A percentile compares a stretch with the other conserved stretches of the same genome.
Conservation (phyloP, 2,888 invertebrate genomes). For the Dorcus parallelipipedus region DNA sequence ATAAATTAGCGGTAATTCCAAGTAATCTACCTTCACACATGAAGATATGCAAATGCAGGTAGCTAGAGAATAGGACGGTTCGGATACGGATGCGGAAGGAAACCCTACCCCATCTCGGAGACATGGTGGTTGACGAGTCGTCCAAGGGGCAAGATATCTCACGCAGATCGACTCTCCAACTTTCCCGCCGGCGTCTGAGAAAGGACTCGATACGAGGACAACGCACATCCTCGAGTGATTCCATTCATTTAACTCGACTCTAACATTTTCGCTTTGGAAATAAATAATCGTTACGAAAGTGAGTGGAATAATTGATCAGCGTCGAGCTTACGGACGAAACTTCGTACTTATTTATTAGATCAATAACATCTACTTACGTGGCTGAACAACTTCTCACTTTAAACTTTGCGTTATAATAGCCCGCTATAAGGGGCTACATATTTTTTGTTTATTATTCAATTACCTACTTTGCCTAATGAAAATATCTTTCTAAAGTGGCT, state of each 20-base stretch:
- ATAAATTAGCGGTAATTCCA: conserved; percentile 14
- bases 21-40: conserved; percentile 25
- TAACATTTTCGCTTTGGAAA: not conserved
- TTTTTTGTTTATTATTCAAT: too few species aligned
- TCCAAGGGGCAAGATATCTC: conserved; percentile 39
- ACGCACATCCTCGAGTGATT: not conserved
- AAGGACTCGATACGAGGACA: not conserved
- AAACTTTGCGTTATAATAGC: conserved; percentile 5
- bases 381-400: conserved; percentile 16
- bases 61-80: too few species aligned
- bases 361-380: conserved; percentile 17
- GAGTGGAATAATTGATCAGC: not conserved
- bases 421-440: too few species aligned
- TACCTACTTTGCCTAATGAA: too few species aligned
- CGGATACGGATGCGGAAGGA: conserved; percentile 23
- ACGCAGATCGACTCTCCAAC: conserved; percentile 38
- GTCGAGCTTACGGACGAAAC: not conserved
- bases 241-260: not conserved
- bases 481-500: too few species aligned
- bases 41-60: conserved; percentile 33
- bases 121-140: conserved; percentile 42
- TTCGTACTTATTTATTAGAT: conserved; percentile 15
- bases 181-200: not conserved
- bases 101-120: conserved; percentile 35
- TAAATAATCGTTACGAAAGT: too few species aligned